These are phyloP conservation scores for Lycocerus yunnanus DNA, from an alignment of 2,888 invertebrate genomes.

Conservation along the genomic window DNA sequence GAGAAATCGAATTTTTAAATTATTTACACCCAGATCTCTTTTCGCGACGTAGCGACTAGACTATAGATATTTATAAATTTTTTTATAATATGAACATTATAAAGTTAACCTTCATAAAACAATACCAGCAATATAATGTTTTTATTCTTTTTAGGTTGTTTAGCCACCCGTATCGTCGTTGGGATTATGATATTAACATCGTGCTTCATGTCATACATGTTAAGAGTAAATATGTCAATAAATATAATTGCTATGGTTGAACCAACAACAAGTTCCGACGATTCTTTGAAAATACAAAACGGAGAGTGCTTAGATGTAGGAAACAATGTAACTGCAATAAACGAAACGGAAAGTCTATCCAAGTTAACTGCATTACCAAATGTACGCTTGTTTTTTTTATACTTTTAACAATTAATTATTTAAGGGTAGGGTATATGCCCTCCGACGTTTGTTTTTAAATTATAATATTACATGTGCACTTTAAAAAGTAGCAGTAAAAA, in stretches of 20 bases:
- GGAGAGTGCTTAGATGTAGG: neutral
- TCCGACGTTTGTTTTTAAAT: no score
- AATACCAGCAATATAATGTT: neutral
- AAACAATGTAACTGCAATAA: slow-evolving; percentile 40
- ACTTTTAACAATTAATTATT: no score
- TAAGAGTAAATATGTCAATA: slow-evolving; percentile 76
- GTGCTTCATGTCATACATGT: slow-evolving; percentile 74
- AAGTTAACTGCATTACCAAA: slow-evolving; percentile 32
- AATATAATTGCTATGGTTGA: slow-evolving; percentile 75
- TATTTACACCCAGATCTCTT: no score
- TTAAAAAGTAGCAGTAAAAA: no score
- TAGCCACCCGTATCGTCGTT: slow-evolving; percentile 60
- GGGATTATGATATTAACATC: slow-evolving; percentile 75
- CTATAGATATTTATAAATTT: neutral
- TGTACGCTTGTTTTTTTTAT: slow-evolving; percentile 32
- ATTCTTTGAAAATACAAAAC: neutral
- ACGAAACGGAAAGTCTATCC: slow-evolving; percentile 26
- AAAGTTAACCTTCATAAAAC: neutral
- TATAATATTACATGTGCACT: no score
- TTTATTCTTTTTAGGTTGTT: slow-evolving; percentile 27
- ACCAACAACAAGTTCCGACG: slow-evolving; percentile 50
- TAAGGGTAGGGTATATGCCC: no score
- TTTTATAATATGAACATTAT: neutral
- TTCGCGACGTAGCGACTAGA: no score
- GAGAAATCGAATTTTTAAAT: no score